These are phyloP conservation scores for Drosophila nigricruria DNA, from an alignment of 2,888 invertebrate species.

Conservation along the genomic window DNA sequence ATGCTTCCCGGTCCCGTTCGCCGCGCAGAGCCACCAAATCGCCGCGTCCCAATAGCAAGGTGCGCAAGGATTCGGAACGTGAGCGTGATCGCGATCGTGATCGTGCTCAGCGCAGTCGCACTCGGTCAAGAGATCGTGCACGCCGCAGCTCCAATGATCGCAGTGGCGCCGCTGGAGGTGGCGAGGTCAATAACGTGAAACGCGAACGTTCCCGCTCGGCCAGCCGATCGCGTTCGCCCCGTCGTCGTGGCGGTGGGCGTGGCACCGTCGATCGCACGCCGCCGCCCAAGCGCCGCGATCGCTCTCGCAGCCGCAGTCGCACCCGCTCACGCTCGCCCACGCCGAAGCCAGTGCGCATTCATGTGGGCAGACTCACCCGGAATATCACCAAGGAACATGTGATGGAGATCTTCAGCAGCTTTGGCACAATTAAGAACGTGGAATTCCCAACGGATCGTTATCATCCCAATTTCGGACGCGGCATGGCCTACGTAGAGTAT, in stretches of 20 bases:
- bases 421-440: constrained; percentile 93
- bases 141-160: constrained; percentile 66
- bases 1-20: constrained; percentile 72
- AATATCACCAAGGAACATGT: constrained; percentile 97
- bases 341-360: constrained; percentile 96
- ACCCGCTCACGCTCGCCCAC: constrained; percentile 95
- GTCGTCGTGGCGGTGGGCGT: constrained; percentile 87
- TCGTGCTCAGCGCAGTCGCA: constrained; percentile 54
- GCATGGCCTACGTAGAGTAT: constrained; percentile 98
- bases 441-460: constrained; percentile 96
- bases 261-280: constrained; percentile 95
- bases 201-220: constrained; percentile 75
- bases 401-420: constrained; percentile 95
- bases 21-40: constrained; percentile 73
- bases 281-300: constrained; percentile 88
- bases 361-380: constrained; percentile 95
- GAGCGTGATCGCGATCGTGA: constrained; percentile 68
- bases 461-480: constrained; percentile 95
- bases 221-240: constrained; percentile 85
- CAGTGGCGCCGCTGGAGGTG: constrained; percentile 19
- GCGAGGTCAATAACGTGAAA: constrained; percentile 63
- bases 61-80: constrained; percentile 70
- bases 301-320: constrained; percentile 92
- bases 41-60: constrained; percentile 66
- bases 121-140: constrained; percentile 65